A percentile compares a stretch with the other conserved stretches of the same genome.
Evolutionary conservation across 92 coral and sea anemone species (phyloP).

Genomic region (Porites rus): DNA sequence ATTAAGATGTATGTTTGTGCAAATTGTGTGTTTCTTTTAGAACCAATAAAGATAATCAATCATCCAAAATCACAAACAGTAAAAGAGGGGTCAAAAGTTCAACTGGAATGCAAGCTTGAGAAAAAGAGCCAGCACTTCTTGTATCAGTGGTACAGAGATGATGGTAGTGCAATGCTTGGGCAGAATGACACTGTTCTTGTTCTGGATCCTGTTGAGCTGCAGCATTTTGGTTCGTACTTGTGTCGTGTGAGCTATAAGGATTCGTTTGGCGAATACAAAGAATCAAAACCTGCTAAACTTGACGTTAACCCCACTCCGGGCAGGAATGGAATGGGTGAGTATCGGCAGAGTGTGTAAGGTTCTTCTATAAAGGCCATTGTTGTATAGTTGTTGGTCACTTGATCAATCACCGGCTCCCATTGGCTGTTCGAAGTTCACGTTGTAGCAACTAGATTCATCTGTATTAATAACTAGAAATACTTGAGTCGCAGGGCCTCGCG

Average conservation of each 20-base stretch:
- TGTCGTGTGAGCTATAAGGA: neutral
- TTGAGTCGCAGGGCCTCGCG: too few relatives aligned
- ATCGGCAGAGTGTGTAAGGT: neutral
- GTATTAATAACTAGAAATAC: too few relatives aligned
- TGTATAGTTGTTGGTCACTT: too few relatives aligned
- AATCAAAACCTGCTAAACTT: neutral
- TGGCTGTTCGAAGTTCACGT: too few relatives aligned
- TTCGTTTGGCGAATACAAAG: neutral
- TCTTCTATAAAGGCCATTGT: too few relatives aligned
- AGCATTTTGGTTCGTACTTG: neutral
- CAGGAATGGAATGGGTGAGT: constrained; percentile 1
- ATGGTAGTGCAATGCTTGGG: neutral
- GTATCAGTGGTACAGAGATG: constrained; percentile 26
- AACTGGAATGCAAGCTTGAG: neutral
- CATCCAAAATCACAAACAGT: constrained; percentile 3
- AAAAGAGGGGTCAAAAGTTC: constrained; percentile 11
- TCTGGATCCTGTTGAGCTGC: neutral
- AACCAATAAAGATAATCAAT: neutral
- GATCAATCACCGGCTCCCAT: too few relatives aligned
- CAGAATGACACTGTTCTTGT: neutral
- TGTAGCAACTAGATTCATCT: too few relatives aligned
- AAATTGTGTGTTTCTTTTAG: too few relatives aligned
- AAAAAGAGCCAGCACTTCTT: neutral
- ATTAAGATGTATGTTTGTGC: too few relatives aligned
- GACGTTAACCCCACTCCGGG: neutral